A percentile compares a stretch with the other conserved stretches of the same genome.
Evolutionary conservation across 2,888 invertebrate species (phyloP).

Genomic region (Macroteleia sp.): DNA sequence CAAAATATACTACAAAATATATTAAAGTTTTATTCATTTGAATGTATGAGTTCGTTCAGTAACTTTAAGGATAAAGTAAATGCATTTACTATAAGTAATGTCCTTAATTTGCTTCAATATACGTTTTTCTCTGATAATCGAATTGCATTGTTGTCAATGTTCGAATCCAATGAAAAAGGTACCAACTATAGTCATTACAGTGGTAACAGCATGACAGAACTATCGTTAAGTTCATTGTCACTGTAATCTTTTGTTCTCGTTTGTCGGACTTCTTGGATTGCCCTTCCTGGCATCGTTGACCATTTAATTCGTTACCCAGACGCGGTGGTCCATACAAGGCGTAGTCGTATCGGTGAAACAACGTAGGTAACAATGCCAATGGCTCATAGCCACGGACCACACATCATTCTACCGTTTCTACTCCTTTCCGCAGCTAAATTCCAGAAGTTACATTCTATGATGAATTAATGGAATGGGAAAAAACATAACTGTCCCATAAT

Average conservation of each 20-base stretch:
- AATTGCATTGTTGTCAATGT: slow-evolving; percentile 34
- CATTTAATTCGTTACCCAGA: slow-evolving; percentile 63
- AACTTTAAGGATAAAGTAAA: too few relatives aligned
- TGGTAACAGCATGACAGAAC: slow-evolving; percentile 48
- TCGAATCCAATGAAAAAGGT: slow-evolving; percentile 46
- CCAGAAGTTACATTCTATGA: slow-evolving; percentile 83
- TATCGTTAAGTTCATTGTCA: slow-evolving; percentile 67
- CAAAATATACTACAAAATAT: too few relatives aligned
- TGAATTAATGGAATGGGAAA: slow-evolving; percentile 74
- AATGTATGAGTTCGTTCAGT: too few relatives aligned
- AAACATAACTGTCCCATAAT: slow-evolving; percentile 46
- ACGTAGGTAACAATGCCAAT: slow-evolving; percentile 69
- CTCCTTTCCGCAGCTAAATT: slow-evolving; percentile 74
- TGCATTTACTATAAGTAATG: too few relatives aligned
- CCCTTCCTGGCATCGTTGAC: slow-evolving; percentile 49
- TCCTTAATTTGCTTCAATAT: slow-evolving; percentile 32
- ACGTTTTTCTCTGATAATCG: slow-evolving; percentile 36
- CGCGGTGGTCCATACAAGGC: slow-evolving; percentile 60
- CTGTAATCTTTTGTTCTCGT: slow-evolving; percentile 70
- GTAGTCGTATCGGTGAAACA: slow-evolving; percentile 38
- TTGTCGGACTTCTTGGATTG: slow-evolving; percentile 68
- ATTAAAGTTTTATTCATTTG: too few relatives aligned
- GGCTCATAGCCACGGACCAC: slow-evolving; percentile 76
- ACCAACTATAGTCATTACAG: slow-evolving; percentile 48
- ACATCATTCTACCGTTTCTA: slow-evolving; percentile 75